Evolutionary conservation across 2,797 vertebrate species (phyloP), one percentile per base, ranked within the genome.

Genomic region (Champsocephalus esox): DNA sequence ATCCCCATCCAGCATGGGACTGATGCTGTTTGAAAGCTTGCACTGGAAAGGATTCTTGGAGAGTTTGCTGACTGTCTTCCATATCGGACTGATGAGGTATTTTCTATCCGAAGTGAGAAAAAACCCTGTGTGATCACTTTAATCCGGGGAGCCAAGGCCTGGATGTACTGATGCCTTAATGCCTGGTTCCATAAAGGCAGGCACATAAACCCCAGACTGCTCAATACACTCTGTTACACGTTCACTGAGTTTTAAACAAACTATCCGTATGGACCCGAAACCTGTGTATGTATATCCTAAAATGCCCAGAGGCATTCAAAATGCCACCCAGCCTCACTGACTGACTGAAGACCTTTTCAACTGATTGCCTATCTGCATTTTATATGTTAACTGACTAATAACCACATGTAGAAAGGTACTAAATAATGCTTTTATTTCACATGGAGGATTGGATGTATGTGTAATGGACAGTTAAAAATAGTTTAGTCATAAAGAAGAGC

Each of bases 11-110:
- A 84, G 84, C 75, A 86, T 76, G 71, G 83, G 79, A 88, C 80
- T 87, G 73, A 87, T 88, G 89, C 85, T 91, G 88, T 88, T 88
- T 81, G 86, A 90, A 90, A 21, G 90, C 89, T 94, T 94, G 93
- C 94, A 94, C 94, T 94, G 94, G 93, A 94, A 92, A 87, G 89
- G 91, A 89, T 93, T 81, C 86, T 90, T 85, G 86, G 87, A 89
- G 84, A 86, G 85, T 79, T 86, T 72, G 41, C 70, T 13, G 55
- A 89, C 82, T 41, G 81, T 91, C 86, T 91, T 90, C 88, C 81
- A 60, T 83, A 52, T 61, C 75, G 87, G 83, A 87, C 83, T 77
- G 81, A 86, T 74, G 64, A 84, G 77, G 81, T 73, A 69, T 73
- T 75, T 79, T 72, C 52, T 61, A 45, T 50, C 61, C 66, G 63